Base-by-base conservation (phyloP, 2,113 vertebrate species). In the Prietella phreatophila region DNA sequence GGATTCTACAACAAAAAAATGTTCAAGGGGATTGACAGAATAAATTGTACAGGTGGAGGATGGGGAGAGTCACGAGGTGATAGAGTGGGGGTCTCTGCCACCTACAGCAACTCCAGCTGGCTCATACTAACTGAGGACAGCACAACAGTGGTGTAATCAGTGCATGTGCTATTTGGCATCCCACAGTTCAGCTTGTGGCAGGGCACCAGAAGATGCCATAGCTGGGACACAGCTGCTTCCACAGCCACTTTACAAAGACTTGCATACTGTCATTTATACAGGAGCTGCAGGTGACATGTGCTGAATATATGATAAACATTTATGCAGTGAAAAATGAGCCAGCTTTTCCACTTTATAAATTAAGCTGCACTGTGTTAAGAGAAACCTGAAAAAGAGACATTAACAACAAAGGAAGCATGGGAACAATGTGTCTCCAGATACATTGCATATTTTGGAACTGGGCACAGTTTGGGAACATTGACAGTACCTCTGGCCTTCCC, bases 151-250 rank as follows among this genome's bases (percentile, higher is more conserved):
- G 67, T 80, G 79, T 53, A 80, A 76, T 86, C 79, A 90, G 63
- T 71, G 78, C 56, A 80, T 73, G 80, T 69, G 47, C 71, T 84
- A 65, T 88, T 75, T 87, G 84, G 61, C 86, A 89, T 85, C 79
- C 69, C 47, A 71, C 76, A 82, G 76, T 42, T 60, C 33, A 84
- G 81, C 83, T 88, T 81, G 67, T 88, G 75, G 58, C 75, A 88
- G 75, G 85, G 27, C 83, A 92, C 91, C 85, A 89, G 91, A 88
- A 91, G 89, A 93, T 88, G 86, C 58, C 85, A 88, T 91, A 69
- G 61, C 83, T 88, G 88, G 71, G 58, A 78, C 80, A 71, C 86
- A 84, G 47, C 17, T 73, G 88, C 69, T 58, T 75, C 76, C 61
- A 73, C 58, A 61, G 14, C 61, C 71, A 65, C 75, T 86, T 39